phyloP scores from a whole-genome alignment of 1,140 invertebrate species.

The Drosophila sp. region DNA sequence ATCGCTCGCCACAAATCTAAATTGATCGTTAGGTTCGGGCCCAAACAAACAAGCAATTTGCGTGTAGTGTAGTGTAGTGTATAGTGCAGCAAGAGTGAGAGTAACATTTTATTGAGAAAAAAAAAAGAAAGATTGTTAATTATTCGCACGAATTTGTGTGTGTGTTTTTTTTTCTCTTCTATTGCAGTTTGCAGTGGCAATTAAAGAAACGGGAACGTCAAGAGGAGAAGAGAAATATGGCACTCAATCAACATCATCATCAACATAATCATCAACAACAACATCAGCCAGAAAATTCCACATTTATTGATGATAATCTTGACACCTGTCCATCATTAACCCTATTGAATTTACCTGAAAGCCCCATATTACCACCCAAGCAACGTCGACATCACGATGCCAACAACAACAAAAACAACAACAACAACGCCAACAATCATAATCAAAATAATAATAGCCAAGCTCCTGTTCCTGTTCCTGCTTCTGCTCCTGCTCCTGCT shows the following conservation, averaged over 20 bases:
- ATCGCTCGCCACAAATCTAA: slow-evolving; percentile 80
- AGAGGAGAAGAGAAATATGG: slow-evolving; percentile 27
- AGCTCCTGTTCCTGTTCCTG: slow-evolving; percentile 31
- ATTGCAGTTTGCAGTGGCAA: slow-evolving; percentile 69
- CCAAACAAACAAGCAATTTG: slow-evolving; percentile 34
- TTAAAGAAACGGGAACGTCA: slow-evolving; percentile 32
- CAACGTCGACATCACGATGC: slow-evolving; percentile 57
- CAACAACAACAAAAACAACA: slow-evolving; percentile 45
- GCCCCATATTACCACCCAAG: slow-evolving; percentile 72
- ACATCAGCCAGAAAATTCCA: slow-evolving; percentile 76
- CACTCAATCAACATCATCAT: slow-evolving; percentile 15
- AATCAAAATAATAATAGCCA: slow-evolving; percentile 50
- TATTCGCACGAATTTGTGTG: slow-evolving; percentile 19
- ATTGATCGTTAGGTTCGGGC: slow-evolving; percentile 74
- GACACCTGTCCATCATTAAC: slow-evolving; percentile 67
- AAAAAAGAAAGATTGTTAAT: slow-evolving; percentile 29
- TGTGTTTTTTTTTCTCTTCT: slow-evolving; percentile 25
- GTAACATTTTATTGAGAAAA: slow-evolving; percentile 40
- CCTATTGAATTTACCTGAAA: slow-evolving; percentile 73
- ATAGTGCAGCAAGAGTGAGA: background rate
- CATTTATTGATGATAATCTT: slow-evolving; percentile 78
- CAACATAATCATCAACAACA: slow-evolving; percentile 33
- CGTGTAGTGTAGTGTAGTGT: background rate
- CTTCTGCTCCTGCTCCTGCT: slow-evolving; percentile 11
- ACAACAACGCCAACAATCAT: slow-evolving; percentile 28